Conservation (phyloP, 53 echinoderm and acorn worm genomes). For the Holothuria scabra region DNA sequence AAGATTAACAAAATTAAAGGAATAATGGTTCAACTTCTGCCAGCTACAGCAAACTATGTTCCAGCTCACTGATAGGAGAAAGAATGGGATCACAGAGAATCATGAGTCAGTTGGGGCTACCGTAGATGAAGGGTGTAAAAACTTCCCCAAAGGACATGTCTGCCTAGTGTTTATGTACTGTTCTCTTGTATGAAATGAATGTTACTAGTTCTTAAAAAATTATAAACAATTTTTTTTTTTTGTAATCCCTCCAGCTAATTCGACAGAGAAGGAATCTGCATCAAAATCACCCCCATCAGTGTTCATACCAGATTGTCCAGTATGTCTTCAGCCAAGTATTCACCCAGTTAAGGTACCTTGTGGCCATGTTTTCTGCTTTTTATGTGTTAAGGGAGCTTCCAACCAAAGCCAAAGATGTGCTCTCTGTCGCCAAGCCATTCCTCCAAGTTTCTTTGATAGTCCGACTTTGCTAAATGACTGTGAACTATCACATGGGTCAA, state of each 20-base stretch:
- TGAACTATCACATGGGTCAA: slow-evolving; percentile 13
- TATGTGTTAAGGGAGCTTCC: slow-evolving; percentile 95
- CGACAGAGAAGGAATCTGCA: not conserved
- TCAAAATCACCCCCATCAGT: not conserved
- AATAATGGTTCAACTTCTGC: too few species aligned
- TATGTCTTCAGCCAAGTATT: slow-evolving; percentile 90
- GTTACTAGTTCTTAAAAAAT: too few species aligned
- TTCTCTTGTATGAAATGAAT: too few species aligned
- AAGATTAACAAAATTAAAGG: too few species aligned
- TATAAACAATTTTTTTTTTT: not conserved
- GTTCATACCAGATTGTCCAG: slow-evolving; percentile 73
- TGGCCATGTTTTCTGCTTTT: slow-evolving; percentile 94
- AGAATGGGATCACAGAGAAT: too few species aligned
- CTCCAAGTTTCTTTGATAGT: slow-evolving; percentile 77
- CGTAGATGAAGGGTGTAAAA: too few species aligned
- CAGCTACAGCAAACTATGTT: too few species aligned
- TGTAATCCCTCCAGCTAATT: not conserved
- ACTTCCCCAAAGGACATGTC: too few species aligned
- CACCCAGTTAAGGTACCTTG: slow-evolving; percentile 93
- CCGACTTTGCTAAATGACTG: slow-evolving; percentile 67
- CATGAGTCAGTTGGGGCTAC: too few species aligned
- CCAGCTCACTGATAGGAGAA: too few species aligned
- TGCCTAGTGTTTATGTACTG: too few species aligned
- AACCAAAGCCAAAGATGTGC: slow-evolving; percentile 91
- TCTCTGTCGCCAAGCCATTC: slow-evolving; percentile 87